Evolutionary conservation across 2,113 vertebrate genomes (phyloP).

Genomic region (Zosterops pallidus): DNA sequence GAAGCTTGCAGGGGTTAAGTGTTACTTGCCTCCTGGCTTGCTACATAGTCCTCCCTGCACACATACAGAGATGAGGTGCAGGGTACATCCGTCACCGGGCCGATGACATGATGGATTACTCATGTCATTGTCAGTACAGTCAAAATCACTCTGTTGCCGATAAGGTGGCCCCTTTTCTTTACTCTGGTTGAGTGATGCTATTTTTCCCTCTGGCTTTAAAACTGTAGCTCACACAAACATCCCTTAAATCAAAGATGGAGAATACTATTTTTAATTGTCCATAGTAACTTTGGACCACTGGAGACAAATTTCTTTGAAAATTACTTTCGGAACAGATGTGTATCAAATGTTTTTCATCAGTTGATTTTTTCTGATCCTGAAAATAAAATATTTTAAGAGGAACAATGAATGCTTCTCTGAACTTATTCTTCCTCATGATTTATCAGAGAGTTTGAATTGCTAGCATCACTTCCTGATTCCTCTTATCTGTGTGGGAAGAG

Average conservation of each 20-base stretch:
- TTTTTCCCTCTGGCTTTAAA: slow-evolving; percentile 51
- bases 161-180: slow-evolving; percentile 75
- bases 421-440: neutral
- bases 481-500: neutral
- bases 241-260: slow-evolving; percentile 1
- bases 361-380: neutral
- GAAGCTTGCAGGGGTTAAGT: slow-evolving; percentile 81
- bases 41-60: slow-evolving; percentile 70
- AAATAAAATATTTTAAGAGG: neutral
- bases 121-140: slow-evolving; percentile 81
- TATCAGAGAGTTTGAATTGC: neutral
- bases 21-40: slow-evolving; percentile 77
- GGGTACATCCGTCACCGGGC: slow-evolving; percentile 70
- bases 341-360: neutral
- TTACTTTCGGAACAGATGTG: neutral
- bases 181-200: slow-evolving; percentile 67
- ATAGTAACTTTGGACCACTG: neutral
- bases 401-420: neutral
- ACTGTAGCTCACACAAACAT: neutral
- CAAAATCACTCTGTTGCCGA: slow-evolving; percentile 79
- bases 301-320: neutral
- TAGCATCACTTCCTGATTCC: neutral
- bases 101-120: slow-evolving; percentile 87
- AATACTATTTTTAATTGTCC: slow-evolving; percentile 24
- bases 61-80: slow-evolving; percentile 74